phyloP scores from a whole-genome alignment of 2,888 invertebrate genomes.

The Aphidoletes aphidimyza region DNA sequence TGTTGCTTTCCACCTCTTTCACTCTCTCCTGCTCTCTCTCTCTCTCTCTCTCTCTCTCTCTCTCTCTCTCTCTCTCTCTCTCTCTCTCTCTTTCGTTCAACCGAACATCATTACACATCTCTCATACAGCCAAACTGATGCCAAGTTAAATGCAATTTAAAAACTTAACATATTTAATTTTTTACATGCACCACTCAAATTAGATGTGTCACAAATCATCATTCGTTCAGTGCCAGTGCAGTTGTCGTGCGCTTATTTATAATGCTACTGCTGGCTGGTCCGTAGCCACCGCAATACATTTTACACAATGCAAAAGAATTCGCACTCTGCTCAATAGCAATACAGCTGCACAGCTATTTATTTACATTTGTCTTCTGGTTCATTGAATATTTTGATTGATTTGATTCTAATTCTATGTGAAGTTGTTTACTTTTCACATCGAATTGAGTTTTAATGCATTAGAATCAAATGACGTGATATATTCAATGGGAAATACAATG shows the following conservation, averaged over 20 bases:
- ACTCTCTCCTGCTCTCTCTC: not conserved
- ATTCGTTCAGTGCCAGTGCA: not conserved
- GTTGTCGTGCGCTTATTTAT: not conserved
- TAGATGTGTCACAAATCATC: slow-evolving; percentile 31
- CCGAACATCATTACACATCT: not conserved
- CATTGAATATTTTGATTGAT: too few relatives aligned
- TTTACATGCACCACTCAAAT: not conserved
- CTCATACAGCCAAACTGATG: not conserved
- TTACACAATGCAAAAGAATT: too few relatives aligned
- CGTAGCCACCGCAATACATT: too few relatives aligned
- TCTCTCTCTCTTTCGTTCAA: not conserved
- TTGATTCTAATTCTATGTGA: too few relatives aligned
- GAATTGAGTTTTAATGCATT: too few relatives aligned
- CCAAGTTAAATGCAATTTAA: slow-evolving; percentile 6
- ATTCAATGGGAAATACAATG: too few relatives aligned
- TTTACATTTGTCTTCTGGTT: too few relatives aligned
- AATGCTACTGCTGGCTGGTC: not conserved
- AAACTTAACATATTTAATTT: slow-evolving; percentile 6
- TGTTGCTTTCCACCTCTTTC: too few relatives aligned
- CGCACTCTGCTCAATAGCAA: too few relatives aligned
- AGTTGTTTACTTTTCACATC: too few relatives aligned
- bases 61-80: not conserved
- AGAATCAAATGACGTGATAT: too few relatives aligned
- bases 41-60: not conserved
- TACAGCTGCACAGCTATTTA: too few relatives aligned